These are phyloP conservation scores for Silurus meridionalis DNA, from an alignment of 2,113 vertebrate species.

Conservation along the genomic window DNA sequence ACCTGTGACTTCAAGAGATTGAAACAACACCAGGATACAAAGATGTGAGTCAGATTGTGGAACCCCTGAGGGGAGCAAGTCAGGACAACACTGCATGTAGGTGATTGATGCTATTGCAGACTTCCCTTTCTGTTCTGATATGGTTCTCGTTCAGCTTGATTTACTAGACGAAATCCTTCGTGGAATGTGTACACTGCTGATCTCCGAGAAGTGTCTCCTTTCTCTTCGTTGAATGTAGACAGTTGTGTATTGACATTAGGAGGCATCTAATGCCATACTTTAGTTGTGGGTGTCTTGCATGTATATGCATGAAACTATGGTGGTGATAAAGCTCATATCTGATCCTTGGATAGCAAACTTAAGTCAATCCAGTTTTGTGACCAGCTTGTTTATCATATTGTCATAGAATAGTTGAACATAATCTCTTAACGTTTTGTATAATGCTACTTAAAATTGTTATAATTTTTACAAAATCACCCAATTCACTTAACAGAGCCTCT, in stretches of 20 bases:
- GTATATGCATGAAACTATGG: neutral
- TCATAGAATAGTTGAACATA: too few relatives aligned
- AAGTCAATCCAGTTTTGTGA: neutral
- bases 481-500: neutral
- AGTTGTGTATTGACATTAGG: neutral
- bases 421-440: too few relatives aligned
- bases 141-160: neutral
- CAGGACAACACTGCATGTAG: neutral
- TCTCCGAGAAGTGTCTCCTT: neutral
- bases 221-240: neutral
- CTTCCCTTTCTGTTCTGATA: neutral
- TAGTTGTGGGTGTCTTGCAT: neutral
- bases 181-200: neutral
- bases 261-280: neutral
- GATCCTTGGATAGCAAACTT: neutral
- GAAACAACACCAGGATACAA: neutral
- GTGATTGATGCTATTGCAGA: neutral
- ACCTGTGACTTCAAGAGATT: conserved; percentile 2
- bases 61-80: neutral
- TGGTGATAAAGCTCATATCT: neutral
- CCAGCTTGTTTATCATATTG: neutral
- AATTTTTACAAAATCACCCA: neutral
- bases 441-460: too few relatives aligned
- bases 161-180: neutral
- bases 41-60: conserved; percentile 1